phyloP scores from a whole-genome alignment of 2,888 invertebrate species.

The Apodemia hepburni region DNA sequence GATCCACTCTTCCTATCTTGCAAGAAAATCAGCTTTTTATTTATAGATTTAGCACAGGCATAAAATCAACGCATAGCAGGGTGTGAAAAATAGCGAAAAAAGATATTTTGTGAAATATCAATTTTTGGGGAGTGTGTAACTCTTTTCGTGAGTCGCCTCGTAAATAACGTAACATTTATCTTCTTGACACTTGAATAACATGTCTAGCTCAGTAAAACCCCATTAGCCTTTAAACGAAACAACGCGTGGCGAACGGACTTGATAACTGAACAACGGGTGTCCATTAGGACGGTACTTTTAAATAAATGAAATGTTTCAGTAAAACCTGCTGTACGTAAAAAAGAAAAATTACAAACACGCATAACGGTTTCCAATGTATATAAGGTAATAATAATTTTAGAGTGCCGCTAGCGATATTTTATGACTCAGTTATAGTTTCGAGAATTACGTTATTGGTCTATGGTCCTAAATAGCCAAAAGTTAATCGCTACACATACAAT shows the following conservation, averaged over 20 bases:
- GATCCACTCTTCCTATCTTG: too few species aligned
- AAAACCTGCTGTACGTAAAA: not conserved
- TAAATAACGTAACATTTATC: constrained; percentile 72
- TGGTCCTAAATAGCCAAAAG: too few species aligned
- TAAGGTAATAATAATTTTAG: too few species aligned
- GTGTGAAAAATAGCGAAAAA: too few species aligned
- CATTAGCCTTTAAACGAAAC: constrained; percentile 72
- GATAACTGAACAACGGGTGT: constrained; percentile 35
- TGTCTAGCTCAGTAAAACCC: constrained; percentile 47
- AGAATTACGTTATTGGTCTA: too few species aligned
- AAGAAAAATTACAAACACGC: not conserved
- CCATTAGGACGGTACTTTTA: constrained; percentile 1
- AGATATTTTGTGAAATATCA: not conserved
- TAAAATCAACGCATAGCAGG: too few species aligned
- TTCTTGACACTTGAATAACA: constrained; percentile 73
- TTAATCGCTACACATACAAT: too few species aligned
- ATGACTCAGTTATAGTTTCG: too few species aligned
- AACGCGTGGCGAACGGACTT: constrained; percentile 50
- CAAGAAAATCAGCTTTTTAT: too few species aligned
- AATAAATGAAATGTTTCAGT: not conserved
- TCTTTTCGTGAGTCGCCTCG: constrained; percentile 47
- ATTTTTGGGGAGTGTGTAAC: constrained; percentile 22
- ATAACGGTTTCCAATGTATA: too few species aligned
- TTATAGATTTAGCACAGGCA: too few species aligned
- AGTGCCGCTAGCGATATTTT: too few species aligned